A percentile compares a stretch with the other conserved stretches of the same genome.
phyloP scores from a whole-genome alignment of 2,113 vertebrate species.

The Xerus inauris region DNA sequence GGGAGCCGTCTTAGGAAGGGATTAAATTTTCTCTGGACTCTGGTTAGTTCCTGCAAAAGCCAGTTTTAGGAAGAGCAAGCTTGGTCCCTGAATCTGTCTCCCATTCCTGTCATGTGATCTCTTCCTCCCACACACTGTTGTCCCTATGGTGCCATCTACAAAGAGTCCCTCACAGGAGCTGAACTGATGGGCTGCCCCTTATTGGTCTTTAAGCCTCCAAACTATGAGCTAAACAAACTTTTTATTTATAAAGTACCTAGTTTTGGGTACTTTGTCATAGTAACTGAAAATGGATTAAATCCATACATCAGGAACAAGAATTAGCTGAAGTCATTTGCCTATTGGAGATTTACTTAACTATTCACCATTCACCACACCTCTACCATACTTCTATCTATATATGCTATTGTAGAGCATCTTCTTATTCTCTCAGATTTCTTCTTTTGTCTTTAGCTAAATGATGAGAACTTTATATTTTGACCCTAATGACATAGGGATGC shows the following conservation, averaged over 20 bases:
- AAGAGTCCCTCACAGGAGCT: not conserved
- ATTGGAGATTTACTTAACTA: too few relatives aligned
- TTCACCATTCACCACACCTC: accelerated
- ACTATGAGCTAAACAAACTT: not conserved
- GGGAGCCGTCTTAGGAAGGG: not conserved
- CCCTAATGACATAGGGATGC: not conserved
- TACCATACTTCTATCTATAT: accelerated
- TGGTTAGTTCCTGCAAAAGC: not conserved
- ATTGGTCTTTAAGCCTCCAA: not conserved
- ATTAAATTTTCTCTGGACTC: not conserved
- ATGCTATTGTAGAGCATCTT: accelerated
- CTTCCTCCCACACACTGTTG: not conserved
- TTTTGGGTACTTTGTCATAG: not conserved
- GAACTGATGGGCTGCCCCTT: not conserved
- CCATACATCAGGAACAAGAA: not conserved
- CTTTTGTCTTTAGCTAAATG: not conserved
- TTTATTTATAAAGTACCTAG: not conserved
- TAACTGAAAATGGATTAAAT: not conserved
- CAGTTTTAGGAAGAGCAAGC: not conserved
- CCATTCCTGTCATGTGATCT: not conserved
- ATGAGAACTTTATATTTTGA: not conserved
- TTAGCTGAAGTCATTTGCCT: not conserved
- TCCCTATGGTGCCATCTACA: too few relatives aligned
- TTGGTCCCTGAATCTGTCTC: not conserved
- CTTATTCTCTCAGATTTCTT: not conserved